Conservation (phyloP, 64 coral and sea anemone genomes). For the Anthopleura sola region DNA sequence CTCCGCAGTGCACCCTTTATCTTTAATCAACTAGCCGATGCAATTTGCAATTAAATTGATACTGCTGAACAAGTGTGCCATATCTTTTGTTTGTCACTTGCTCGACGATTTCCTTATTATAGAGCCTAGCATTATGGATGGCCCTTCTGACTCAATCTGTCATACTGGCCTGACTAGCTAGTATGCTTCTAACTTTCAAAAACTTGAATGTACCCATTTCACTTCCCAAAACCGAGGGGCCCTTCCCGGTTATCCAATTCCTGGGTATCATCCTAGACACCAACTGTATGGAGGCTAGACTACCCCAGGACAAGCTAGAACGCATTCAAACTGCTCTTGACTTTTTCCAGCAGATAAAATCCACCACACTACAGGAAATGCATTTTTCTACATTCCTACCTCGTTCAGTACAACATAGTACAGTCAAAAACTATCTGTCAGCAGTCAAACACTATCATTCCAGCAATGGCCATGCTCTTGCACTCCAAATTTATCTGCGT, state of each 20-base stretch:
- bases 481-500: neutral
- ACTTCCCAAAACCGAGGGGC: neutral
- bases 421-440: neutral
- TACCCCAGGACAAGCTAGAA: neutral
- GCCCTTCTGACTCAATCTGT: neutral
- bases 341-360: neutral
- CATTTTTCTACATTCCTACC: conserved; percentile 17
- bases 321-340: neutral
- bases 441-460: neutral
- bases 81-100: no score
- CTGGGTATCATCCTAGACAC: conserved; percentile 2
- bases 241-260: neutral
- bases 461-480: neutral
- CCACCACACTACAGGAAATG: neutral
- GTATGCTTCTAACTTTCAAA: neutral
- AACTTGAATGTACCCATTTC: neutral
- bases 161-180: neutral
- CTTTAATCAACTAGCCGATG: conserved; percentile 23
- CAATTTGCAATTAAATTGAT: conserved; percentile 15
- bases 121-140: neutral
- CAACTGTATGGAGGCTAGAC: conserved; percentile 5
- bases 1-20: conserved; percentile 13
- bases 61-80: neutral
- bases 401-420: no score
- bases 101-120: conserved; percentile 17